A percentile compares a stretch with the other conserved stretches of the same genome.
Evolutionary conservation across 2,113 vertebrate species (phyloP).

Genomic region (Hemicordylus capensis): DNA sequence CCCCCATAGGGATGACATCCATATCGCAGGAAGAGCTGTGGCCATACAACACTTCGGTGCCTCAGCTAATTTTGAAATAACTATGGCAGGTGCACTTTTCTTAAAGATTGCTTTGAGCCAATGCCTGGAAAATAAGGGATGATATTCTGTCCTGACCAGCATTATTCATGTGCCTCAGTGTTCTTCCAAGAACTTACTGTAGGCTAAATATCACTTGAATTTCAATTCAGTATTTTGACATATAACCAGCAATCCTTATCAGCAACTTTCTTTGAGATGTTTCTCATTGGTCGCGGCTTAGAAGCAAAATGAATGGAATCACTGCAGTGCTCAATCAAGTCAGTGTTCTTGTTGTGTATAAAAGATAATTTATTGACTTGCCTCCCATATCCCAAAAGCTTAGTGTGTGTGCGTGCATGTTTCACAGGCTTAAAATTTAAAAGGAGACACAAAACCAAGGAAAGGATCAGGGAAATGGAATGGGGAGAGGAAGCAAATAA

Average conservation of each 20-base stretch:
- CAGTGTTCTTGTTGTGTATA: constrained; percentile 6
- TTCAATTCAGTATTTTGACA: neutral
- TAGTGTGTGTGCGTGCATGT: neutral
- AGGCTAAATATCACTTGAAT: constrained; percentile 40
- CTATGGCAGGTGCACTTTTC: constrained; percentile 61
- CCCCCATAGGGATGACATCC: constrained; percentile 54
- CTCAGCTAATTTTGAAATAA: constrained; percentile 61
- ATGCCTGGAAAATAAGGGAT: constrained; percentile 48
- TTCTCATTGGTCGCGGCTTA: constrained; percentile 2
- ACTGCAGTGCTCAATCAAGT: constrained; percentile 25
- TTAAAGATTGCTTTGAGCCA: constrained; percentile 51
- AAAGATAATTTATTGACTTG: neutral
- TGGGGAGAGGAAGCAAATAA: neutral
- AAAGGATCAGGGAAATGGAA: neutral
- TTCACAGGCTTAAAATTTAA: neutral
- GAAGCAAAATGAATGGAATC: constrained; percentile 31
- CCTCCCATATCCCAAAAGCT: neutral
- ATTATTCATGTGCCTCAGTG: constrained; percentile 29
- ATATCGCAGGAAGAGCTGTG: constrained; percentile 45
- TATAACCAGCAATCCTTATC: neutral
- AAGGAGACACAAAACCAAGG: neutral
- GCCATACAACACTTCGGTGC: constrained; percentile 53
- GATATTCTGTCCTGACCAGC: constrained; percentile 49
- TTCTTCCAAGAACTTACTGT: constrained; percentile 27
- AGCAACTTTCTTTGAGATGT: constrained; percentile 9